Base-by-base conservation (phyloP, 2,113 vertebrate genomes). In the Gopherus flavomarginatus region DNA sequence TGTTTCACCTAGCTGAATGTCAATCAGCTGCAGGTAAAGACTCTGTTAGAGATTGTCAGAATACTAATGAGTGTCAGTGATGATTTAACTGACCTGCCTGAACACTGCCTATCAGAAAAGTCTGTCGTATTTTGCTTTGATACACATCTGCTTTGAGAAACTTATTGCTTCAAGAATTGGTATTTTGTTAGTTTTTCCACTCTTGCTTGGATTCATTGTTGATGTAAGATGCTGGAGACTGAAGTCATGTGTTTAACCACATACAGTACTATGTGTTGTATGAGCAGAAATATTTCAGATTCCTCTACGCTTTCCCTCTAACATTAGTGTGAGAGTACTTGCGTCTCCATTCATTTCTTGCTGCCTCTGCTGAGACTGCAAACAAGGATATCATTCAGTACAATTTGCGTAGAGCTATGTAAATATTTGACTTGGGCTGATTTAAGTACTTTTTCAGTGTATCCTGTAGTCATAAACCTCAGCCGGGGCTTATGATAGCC, bases 31-130 rank as follows among this genome's bases (percentile, higher is more conserved):
- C 54, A 22, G 38, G 52, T 86, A 75, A 53, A 79, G 27, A 54
- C 81, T 86, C 86, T 59, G n/a, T 84, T 87, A 0, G 0, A 78
- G 83, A 52, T 12, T 0, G 6, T 6, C 26, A 50, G 29, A 69
- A 38, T n/a, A 69, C 35, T n/a, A 69, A 69, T 75, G 89, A 19
- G 29, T 72, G 52, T 86, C 38, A 12, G 1, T 87, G 52, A 90
- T 69, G 85, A 93, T 90, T 92, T 86, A 94, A 93, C 78, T 86
- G 86, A 79, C 82, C 87, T 77, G 85, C 80, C 85, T 80, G 85
- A 89, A 35, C 27, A n/a, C 56, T 69, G 47, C 90, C 54, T 49
- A 82, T 77, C 21, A 80, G 54, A 4, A 2, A 19, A 81, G 21
- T 83, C n/a, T 54, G n/a, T 24, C 81, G 2, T 22, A 87, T 35